Evolutionary conservation across 1,140 invertebrate species (phyloP).

Genomic region (Meloidogyne chitwoodi): DNA sequence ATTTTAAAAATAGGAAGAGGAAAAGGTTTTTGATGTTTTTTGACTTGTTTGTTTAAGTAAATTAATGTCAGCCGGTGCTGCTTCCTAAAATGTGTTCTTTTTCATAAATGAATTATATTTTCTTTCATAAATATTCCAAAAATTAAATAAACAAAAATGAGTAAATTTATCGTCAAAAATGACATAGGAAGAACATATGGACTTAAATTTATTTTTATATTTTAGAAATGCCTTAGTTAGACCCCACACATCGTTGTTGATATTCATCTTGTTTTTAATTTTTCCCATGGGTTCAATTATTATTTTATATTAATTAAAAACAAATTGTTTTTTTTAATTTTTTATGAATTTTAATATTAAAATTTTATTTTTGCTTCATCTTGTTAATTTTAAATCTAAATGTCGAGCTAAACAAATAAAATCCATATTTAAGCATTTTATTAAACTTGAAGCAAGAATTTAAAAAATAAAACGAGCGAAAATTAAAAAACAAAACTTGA

Average conservation of each 20-base stretch:
- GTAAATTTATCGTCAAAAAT: neutral
- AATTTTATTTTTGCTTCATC: too few species aligned
- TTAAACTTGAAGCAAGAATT: too few species aligned
- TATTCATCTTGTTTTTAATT: neutral
- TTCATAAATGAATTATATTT: neutral
- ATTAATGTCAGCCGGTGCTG: neutral
- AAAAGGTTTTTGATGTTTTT: neutral
- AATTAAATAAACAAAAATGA: neutral
- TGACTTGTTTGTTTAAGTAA: neutral
- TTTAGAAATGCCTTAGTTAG: neutral
- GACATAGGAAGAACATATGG: neutral
- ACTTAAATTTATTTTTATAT: neutral
- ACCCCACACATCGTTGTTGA: neutral
- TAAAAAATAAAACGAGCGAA: too few species aligned
- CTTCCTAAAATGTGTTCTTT: neutral
- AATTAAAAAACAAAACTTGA: too few species aligned
- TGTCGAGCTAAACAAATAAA: too few species aligned
- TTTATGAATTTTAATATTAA: neutral
- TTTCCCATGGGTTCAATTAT: too few species aligned
- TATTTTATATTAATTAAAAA: too few species aligned
- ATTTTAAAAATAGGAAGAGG: neutral
- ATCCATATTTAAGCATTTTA: too few species aligned
- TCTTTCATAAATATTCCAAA: neutral
- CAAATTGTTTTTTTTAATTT: too few species aligned
- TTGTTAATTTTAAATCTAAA: too few species aligned